Conservation (phyloP, 2,888 invertebrate genomes). For the Cryptocheilus praepositus region DNA sequence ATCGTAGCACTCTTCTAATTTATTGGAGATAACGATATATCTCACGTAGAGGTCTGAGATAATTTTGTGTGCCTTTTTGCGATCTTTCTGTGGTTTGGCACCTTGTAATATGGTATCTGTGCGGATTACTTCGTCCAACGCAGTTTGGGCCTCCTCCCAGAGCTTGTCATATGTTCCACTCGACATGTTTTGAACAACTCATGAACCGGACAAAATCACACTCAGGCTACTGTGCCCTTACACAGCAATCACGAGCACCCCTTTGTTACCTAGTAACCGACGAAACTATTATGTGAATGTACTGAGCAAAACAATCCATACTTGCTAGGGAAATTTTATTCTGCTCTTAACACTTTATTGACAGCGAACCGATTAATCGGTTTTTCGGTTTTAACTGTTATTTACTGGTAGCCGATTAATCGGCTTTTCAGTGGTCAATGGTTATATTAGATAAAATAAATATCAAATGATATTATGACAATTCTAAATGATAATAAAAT, state of each 20-base stretch:
- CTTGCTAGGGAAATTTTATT: too few relatives aligned
- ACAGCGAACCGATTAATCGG: too few relatives aligned
- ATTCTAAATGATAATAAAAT: too few relatives aligned
- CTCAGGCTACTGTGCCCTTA: slow-evolving; percentile 20
- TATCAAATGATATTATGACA: too few relatives aligned
- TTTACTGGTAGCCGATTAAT: too few relatives aligned
- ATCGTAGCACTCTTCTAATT: slow-evolving; percentile 89
- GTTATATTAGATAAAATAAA: too few relatives aligned
- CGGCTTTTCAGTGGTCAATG: too few relatives aligned
- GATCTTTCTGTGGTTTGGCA: slow-evolving; percentile 76
- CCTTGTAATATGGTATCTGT: slow-evolving; percentile 79
- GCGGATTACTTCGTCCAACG: slow-evolving; percentile 79
- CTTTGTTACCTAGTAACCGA: too few relatives aligned
- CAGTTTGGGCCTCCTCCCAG: slow-evolving; percentile 79
- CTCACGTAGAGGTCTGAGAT: slow-evolving; percentile 86
- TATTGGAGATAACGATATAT: slow-evolving; percentile 86
- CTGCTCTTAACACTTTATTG: too few relatives aligned
- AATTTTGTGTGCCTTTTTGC: slow-evolving; percentile 78
- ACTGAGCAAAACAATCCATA: too few relatives aligned
- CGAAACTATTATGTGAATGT: too few relatives aligned
- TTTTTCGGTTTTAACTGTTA: too few relatives aligned
- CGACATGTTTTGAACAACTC: slow-evolving; percentile 78
- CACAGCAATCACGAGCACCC: background rate
- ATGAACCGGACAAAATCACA: background rate
- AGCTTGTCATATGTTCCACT: slow-evolving; percentile 83